These are phyloP conservation scores for Thalassaphorura encarpata DNA, from an alignment of 1,140 invertebrate genomes.

Conservation along the genomic window DNA sequence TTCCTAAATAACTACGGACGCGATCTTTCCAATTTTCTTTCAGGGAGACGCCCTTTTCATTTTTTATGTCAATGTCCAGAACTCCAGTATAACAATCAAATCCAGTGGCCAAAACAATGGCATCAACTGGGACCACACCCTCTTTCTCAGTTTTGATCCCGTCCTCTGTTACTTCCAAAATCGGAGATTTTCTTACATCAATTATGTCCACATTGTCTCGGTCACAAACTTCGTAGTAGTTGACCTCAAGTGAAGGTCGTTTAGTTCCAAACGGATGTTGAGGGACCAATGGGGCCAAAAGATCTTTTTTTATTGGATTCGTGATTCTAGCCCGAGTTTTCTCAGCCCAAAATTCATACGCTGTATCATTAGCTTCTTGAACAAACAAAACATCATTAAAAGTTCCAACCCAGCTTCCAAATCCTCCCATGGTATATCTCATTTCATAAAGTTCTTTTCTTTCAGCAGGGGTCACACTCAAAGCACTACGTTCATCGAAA, in stretches of 20 bases:
- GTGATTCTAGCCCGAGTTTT: not conserved
- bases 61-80: constrained; percentile 5
- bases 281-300: not conserved
- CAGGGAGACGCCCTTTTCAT: not conserved
- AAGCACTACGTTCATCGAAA: not conserved
- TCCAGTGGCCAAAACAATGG: constrained; percentile 3
- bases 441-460: not conserved
- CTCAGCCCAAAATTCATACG: not conserved
- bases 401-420: not conserved
- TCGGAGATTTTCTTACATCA: constrained; percentile 7
- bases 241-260: not conserved
- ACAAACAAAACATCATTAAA: not conserved
- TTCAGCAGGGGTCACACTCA: not conserved
- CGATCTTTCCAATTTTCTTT: constrained; percentile 3
- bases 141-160: constrained; percentile 2
- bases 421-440: not conserved
- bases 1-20: not conserved
- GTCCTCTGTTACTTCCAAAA: not conserved
- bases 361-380: constrained; percentile 3
- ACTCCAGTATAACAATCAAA: constrained; percentile 11
- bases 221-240: constrained; percentile 14
- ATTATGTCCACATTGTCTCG: constrained; percentile 13
- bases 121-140: constrained; percentile 1
- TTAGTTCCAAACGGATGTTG: constrained; percentile 6
- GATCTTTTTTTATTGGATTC: not conserved